Percentiles rank a stretch among this genome's conserved stretches.
Conservation (phyloP, 2,113 vertebrate species). For the Charina bottae region DNA sequence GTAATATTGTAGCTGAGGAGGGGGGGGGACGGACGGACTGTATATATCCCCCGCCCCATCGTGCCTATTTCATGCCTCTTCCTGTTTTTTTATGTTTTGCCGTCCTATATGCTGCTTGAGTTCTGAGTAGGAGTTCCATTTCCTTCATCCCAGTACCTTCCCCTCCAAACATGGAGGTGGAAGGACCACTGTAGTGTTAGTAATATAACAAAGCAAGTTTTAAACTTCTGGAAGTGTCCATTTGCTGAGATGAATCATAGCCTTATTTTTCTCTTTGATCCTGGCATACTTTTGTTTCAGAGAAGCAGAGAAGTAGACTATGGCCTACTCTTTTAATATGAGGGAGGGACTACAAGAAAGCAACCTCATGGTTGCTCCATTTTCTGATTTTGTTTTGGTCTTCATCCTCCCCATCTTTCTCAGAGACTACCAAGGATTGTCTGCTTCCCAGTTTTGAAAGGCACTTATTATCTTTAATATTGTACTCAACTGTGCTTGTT, state of each 20-base stretch:
- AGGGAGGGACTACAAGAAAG: not conserved
- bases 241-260: too few relatives aligned
- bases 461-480: not conserved
- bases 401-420: not conserved
- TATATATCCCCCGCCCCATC: fast-evolving
- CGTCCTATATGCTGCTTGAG: not conserved
- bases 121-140: not conserved
- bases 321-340: not conserved
- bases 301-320: too few relatives aligned
- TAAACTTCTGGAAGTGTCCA: not conserved
- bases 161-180: not conserved
- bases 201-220: not conserved
- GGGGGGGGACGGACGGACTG: not conserved
- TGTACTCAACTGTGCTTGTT: not conserved
- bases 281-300: not conserved
- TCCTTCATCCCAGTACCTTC: not conserved
- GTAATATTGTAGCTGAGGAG: not conserved
- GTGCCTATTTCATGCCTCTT: not conserved
- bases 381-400: not conserved
- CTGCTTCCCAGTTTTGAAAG: not conserved
- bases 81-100: not conserved
- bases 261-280: too few relatives aligned
- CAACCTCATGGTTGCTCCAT: not conserved
- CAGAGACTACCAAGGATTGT: too few relatives aligned
- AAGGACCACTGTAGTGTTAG: not conserved